phyloP scores from a whole-genome alignment of 2,888 invertebrate genomes.

The Acanthoscelides obtectus region DNA sequence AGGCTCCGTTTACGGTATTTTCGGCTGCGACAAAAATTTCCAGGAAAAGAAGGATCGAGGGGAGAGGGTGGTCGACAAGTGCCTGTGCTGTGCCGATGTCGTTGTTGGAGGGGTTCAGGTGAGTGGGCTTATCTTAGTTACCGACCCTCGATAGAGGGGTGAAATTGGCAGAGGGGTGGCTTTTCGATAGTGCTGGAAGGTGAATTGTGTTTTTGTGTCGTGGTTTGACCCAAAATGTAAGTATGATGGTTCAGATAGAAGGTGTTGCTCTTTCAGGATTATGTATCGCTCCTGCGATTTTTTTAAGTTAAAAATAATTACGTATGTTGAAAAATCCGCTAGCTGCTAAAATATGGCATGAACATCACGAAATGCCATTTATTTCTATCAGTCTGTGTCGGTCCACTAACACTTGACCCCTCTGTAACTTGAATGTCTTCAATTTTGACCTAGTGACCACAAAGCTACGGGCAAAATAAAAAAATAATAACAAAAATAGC shows the following conservation, averaged over 20 bases:
- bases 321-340: too few species aligned
- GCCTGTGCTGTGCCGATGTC: background rate
- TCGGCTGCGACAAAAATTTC: constrained; percentile 30
- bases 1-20: constrained; percentile 39
- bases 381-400: too few species aligned
- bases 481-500: too few species aligned
- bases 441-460: too few species aligned
- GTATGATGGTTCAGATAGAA: background rate
- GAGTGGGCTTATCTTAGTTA: background rate
- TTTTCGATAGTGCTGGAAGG: background rate
- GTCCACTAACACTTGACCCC: too few species aligned
- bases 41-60: constrained; percentile 17
- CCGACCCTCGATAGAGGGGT: constrained; percentile 10
- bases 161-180: constrained; percentile 20
- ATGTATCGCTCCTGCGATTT: too few species aligned
- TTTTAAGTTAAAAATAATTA: too few species aligned
- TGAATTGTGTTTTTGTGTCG: background rate
- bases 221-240: background rate
- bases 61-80: background rate
- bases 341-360: too few species aligned
- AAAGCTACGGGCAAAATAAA: too few species aligned
- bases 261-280: too few species aligned
- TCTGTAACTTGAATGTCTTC: too few species aligned
- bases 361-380: too few species aligned
- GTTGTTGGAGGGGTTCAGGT: background rate